Evolutionary conservation across 2,113 vertebrate genomes (phyloP), one percentile per base, ranked within the genome.

Genomic region (Cavia aperea): DNA sequence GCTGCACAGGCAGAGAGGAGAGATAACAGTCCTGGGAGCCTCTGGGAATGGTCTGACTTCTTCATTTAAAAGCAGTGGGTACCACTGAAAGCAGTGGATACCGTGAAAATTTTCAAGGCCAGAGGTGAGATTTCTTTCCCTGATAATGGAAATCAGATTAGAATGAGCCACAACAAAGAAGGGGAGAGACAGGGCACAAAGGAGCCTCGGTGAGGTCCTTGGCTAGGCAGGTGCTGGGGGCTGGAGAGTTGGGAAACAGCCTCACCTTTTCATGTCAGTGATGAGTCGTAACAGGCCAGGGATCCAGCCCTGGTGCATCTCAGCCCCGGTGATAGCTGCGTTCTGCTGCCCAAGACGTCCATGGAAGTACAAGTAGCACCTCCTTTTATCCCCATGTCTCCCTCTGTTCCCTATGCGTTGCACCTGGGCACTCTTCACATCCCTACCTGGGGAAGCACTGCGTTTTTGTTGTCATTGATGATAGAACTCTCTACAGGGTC

Each of bases 111-210:
- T 33, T 84, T 88, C 29, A 56, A 88, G 19, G 15, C 6, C 7
- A 49, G 36, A n/a, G 16, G 5, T 18, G 54, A 66, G 46, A 33
- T 73, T 54, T 19, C 56, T 89, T 1, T 39, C 56, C 60, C 29
- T 1, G 7, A 39, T 36, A 70, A 33, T 72, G 12, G 9, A 81
- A 51, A 46, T 36, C 46, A 36, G 31, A 12, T 60, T 49, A n/a
- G n/a, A 82, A 82, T 36, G 23, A n/a, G 13, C 66, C 68, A 18
- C 16, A 26, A 15, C 39, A 19, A 24, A 70, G 1, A 39, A 56
- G 9, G 54, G 13, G 4, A 8, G 7, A 26, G 3, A 16, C 1
- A n/a, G 54, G 15, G 7, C 7, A 4, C 16, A 7, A 9, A 4
- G 66, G 24, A 86, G n/a, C 16, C 36, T n/a, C n/a, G 43, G n/a